Base-by-base conservation (phyloP, 1,140 invertebrate species). In the Arctopsyche grandis region DNA sequence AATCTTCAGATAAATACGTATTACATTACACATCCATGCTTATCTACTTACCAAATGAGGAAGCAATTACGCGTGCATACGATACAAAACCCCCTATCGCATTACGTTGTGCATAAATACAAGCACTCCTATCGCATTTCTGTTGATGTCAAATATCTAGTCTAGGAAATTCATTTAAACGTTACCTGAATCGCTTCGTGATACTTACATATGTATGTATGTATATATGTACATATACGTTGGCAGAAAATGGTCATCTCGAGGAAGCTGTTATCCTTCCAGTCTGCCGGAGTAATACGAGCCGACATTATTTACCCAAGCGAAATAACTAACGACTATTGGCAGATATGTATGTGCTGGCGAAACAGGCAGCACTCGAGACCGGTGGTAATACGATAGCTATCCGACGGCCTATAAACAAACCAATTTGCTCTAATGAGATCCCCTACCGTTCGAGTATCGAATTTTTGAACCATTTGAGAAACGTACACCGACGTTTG, bases 381-480 rank as follows among this genome's bases (percentile, higher is more conserved):
- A 78, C 77, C 26, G 22, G 60, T 43, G 12, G 81, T 69, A 82
- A 82, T 43, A 70, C 58, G 78, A 82, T 82, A 79, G 69, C 46
- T 10, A 58, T 78, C 74, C 26, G 77, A 63, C 38, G 38, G 69
- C 58, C 66, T 38, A 80, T 82, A 77, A 82, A 82, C 81, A 82
- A 82, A 82, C 81, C 78, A 82, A 82, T 82, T 82, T 82, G 78
- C 70, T 29, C 75, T 81, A 82, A 82, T 82, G 78, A 82, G 81
- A 82, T 80, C 81, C 69, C 69, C 29, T 16, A 43, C 56, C 43
- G 43, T 75, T 60, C 44, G 12, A 75, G 56, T 71, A 71, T 71
- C 69, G 44, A n/a, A 71, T 71, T 71, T 46, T 71, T 43, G 10
- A 48, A 56, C 66, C 24, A 14, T 69, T 21, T 1, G 9, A 60